Percentiles rank a stretch among this genome's conserved stretches.
Conservation (phyloP, 2,113 vertebrate species). For the Ascaphus truei region DNA sequence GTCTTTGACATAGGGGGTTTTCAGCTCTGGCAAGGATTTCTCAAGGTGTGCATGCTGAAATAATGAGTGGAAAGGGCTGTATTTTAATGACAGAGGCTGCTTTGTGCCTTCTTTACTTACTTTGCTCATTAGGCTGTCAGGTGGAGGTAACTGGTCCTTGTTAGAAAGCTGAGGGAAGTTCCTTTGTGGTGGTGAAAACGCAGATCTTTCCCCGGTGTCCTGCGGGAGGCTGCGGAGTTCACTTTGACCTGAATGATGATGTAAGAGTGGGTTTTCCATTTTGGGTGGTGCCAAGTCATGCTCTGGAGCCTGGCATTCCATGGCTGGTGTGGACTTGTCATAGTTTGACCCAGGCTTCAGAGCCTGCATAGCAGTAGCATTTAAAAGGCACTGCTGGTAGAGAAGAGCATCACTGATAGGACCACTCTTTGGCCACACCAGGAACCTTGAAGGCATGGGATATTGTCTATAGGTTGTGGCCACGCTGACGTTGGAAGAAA, state of each 20-base stretch:
- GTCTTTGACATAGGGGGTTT: conserved; percentile 75
- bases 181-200: conserved; percentile 84
- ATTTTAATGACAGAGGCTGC: conserved; percentile 66
- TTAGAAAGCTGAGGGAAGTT: conserved; percentile 72
- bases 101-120: conserved; percentile 74
- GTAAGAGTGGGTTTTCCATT: conserved; percentile 67
- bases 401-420: conserved; percentile 85
- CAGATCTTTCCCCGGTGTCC: conserved; percentile 75
- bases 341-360: conserved; percentile 78
- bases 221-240: conserved; percentile 60
- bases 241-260: conserved; percentile 44
- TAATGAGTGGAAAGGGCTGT: conserved; percentile 78
- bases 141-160: conserved; percentile 51
- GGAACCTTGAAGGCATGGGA: conserved; percentile 76
- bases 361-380: conserved; percentile 77
- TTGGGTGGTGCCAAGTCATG: conserved; percentile 61
- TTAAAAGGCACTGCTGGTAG: conserved; percentile 87
- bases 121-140: conserved; percentile 70
- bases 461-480: conserved; percentile 92
- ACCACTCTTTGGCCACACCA: conserved; percentile 89
- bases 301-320: conserved; percentile 68
- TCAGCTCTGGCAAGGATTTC: conserved; percentile 64
- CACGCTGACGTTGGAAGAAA: conserved; percentile 93
- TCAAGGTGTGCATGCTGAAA: conserved; percentile 78
- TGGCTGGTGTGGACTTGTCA: conserved; percentile 69